Evolutionary conservation across 2,888 invertebrate genomes (phyloP), one percentile per base, ranked within the genome.

Genomic region (Isoperla grammatica): DNA sequence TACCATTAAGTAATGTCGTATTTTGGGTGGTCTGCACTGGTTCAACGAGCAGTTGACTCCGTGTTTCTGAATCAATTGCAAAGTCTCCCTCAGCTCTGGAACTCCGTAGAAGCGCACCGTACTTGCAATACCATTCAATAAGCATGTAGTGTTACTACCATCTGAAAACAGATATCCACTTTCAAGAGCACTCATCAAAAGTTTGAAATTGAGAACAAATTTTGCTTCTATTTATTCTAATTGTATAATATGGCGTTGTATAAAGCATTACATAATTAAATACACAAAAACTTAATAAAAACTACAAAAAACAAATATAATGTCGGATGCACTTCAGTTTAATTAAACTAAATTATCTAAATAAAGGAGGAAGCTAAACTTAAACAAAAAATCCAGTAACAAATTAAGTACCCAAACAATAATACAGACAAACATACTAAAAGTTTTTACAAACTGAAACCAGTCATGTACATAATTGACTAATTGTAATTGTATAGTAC

Each of bases 111-210:
- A 58, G 15, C 57, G 45, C 23, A 60, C 40, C 1, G 55, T 50
- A 40, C 60, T 53, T n/a, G 63, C 60, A n/a, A 61, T 19, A 6
- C 46, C 61, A 15, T 57, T 64, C 22, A 64, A 45, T 2, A 53
- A 8, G 29, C 56, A 60, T n/a, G 43, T 50, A 17, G 54, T 4
- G 6, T 17, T 13, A 39, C 48, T 37, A 35, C 5, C 6, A n/a
- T 1, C 42, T 13, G 20, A 40, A 17, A 40, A 5, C 4, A 40
- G 2, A 55, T n/a, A 12, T 11, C 15, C 15, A 23, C 15, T 3
- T 12, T 19, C 15, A 43, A 55, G 17, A 2, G 29, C 23, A 11
- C 1, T 53, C 13, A 29, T 39, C 17, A 42, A 19, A 13, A 43
- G 15, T 9, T 39, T 40, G n/a, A 9, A n/a, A 19, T 37, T 11